Percentiles rank a stretch among this genome's conserved stretches.
phyloP scores from a whole-genome alignment of 1,140 invertebrate species.

The Ephestia elutella region DNA sequence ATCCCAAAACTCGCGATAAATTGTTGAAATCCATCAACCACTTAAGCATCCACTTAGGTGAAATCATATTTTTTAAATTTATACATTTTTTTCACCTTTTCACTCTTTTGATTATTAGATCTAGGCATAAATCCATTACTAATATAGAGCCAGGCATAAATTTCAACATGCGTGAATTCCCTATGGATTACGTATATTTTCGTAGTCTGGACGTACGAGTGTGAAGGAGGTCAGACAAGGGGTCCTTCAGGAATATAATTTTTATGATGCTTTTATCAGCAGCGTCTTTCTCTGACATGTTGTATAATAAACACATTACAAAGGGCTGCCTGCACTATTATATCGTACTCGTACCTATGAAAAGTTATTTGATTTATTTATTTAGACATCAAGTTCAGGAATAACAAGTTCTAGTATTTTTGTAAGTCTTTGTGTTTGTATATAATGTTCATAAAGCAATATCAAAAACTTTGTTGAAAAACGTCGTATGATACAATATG shows the following conservation, averaged over 20 bases:
- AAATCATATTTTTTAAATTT: neutral
- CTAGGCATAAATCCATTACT: neutral
- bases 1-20: neutral
- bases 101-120: neutral
- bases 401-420: too few species aligned
- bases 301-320: conserved; percentile 15
- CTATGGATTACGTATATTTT: neutral
- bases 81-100: neutral
- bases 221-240: conserved; percentile 18
- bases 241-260: conserved; percentile 15
- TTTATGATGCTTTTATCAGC: conserved; percentile 11
- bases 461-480: too few species aligned
- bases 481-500: too few species aligned
- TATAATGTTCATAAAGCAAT: too few species aligned
- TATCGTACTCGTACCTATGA: too few species aligned
- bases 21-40: neutral
- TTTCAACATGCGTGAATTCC: neutral
- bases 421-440: too few species aligned
- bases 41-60: neutral
- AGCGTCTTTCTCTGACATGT: conserved; percentile 9
- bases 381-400: too few species aligned
- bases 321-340: too few species aligned
- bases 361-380: too few species aligned
- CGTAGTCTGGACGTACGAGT: conserved; percentile 5
- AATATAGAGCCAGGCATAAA: neutral